Evolutionary conservation across 2,113 vertebrate genomes (phyloP), one percentile per base, ranked within the genome.

Genomic region (Falco punctatus): DNA sequence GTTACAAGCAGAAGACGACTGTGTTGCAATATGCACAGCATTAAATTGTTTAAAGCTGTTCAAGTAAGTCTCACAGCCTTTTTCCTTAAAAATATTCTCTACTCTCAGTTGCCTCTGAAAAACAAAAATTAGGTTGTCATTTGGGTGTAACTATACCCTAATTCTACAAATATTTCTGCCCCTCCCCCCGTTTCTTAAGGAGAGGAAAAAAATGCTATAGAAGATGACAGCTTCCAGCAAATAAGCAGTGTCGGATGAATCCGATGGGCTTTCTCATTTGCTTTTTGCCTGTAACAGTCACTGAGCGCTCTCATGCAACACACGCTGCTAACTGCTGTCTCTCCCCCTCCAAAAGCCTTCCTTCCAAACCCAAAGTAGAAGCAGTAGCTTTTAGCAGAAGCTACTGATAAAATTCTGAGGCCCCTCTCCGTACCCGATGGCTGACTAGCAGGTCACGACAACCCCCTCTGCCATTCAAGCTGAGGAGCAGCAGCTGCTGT

Each of bases 221-320:
- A 77, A 88, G 40, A 85, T 40, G 65, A 91, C 33, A 77, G 88
- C 33, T 93, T 96, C 77, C 77, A 80, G 79, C 52, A 96, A 92
- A 51, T 40, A 59, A 88, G 22, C 6, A 2, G 21, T 70, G 55
- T 64, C 61, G 92, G 69, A 74, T 66, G 72, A 86, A 48, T 64
- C 69, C 69, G 79, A 54, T 12, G 40, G 58, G 48, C 69, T 89
- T 61, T 74, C 72, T 42, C 59, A 62, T 28, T 80, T 79, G 35
- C 59, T 88, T 54, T 79, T 88, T 95, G 44, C 58, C 57, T 58
- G 12, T 72, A 88, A 57, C 35, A 93, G 32, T 33, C 44, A 61
- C 30, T 35, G 57, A 75, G 54, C 70, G 21, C 46, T 67, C 69
- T 77, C 90, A 70, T 0, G 0, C 69, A 88, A 69, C 26, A 38